A percentile compares a stretch with the other conserved stretches of the same genome.
These are phyloP conservation scores for Phalangium opilio DNA, from an alignment of 2,888 invertebrate genomes.

Conservation along the genomic window DNA sequence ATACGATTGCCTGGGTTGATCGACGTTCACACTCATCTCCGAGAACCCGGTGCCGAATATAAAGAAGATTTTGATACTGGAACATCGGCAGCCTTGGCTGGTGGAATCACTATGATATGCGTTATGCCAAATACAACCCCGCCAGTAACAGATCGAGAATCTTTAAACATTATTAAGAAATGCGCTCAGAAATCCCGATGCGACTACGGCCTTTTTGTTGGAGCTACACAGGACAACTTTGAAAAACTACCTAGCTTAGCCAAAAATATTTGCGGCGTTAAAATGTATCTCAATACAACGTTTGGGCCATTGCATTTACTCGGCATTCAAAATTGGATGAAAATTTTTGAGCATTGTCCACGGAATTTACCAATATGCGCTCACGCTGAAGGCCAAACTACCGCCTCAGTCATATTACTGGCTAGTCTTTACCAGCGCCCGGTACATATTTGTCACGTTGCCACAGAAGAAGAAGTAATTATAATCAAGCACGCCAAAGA, in stretches of 20 bases:
- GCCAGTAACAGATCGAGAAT: conserved; percentile 64
- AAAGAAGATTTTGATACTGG: conserved; percentile 93
- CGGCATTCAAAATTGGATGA: conserved; percentile 76
- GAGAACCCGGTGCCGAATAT: conserved; percentile 93
- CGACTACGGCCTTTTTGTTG: conserved; percentile 87
- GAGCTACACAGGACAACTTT: conserved; percentile 75
- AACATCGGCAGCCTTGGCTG: conserved; percentile 72
- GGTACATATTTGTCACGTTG: conserved; percentile 93
- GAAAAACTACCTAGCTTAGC: conserved; percentile 48
- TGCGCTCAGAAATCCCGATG: conserved; percentile 48
- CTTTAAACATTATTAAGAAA: conserved; percentile 38
- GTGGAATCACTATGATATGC: conserved; percentile 83
- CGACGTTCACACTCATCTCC: conserved; percentile 91
- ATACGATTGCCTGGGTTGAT: conserved; percentile 88
- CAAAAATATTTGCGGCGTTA: conserved; percentile 43
- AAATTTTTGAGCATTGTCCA: conserved; percentile 69
- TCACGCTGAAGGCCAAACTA: conserved; percentile 92
- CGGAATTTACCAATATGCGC: conserved; percentile 78
- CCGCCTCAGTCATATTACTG: conserved; percentile 77
- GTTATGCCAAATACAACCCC: conserved; percentile 99
- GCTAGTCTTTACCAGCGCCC: conserved; percentile 74
- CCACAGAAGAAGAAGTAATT: conserved; percentile 71
- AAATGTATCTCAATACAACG: conserved; percentile 98
- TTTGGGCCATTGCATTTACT: conserved; percentile 76
- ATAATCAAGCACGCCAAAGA: conserved; percentile 79